Base-by-base conservation (phyloP, 2,888 invertebrate species). In the Hemithea aestivaria region DNA sequence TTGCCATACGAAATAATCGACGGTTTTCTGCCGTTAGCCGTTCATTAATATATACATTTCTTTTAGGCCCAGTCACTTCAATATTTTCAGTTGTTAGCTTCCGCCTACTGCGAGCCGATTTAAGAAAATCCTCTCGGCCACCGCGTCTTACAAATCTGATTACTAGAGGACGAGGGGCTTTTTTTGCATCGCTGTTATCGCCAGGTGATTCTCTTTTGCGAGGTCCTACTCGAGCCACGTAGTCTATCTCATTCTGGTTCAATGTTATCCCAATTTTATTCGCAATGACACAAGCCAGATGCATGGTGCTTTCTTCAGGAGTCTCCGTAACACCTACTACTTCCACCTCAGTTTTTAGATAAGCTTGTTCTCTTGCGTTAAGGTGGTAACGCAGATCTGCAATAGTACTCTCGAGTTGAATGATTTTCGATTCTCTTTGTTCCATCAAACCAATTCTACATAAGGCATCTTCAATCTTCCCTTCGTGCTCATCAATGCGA, bases 341-440 rank as follows among this genome's bases (percentile, higher is more conserved):
- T 23, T 23, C 30, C 5, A 31, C 21, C 22, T 37, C 30, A 6
- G 10, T 30, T 23, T 12, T 22, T 3, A 30, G 23, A 12, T 7
- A 10, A 10, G 28, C 20, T 6, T 29, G 28, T 7, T 20, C 30
- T 5, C 30, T 10, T 6, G 8, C 8, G 20, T n/a, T 23, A 1
- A 30, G 22, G 8, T 30, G 11, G 5, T 22, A 8, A 2, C 8
- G 30, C 22, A 30, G 6, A 12, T 30, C 7, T 8, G 1, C 11
- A 20, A 33, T 26, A n/a, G n/a, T n/a, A n/a, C n/a, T n/a, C n/a
- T n/a, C n/a, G n/a, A n/a, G n/a, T n/a, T n/a, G n/a, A n/a, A n/a
- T n/a, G n/a, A n/a, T n/a, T n/a, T n/a, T n/a, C n/a, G n/a, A n/a
- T n/a, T n/a, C n/a, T n/a, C n/a, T n/a, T n/a, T n/a, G n/a, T n/a